A percentile compares a stretch with the other conserved stretches of the same genome.
Evolutionary conservation across 2,888 invertebrate genomes (phyloP).

Genomic region (Apotomis betuletana): DNA sequence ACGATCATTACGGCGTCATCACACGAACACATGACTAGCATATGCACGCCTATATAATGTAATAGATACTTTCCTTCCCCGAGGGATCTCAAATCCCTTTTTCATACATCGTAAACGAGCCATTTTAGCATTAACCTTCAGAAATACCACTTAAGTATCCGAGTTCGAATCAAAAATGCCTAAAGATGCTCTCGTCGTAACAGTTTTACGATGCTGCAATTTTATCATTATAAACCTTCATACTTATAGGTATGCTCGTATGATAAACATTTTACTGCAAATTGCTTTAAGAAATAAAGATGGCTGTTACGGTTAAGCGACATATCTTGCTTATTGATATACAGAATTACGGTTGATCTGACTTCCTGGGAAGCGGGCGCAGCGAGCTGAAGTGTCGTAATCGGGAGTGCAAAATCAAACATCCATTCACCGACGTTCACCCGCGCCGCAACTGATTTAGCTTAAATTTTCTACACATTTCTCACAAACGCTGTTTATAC

Average conservation of each 20-base stretch:
- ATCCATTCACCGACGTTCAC: constrained; percentile 15
- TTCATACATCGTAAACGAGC: constrained; percentile 67
- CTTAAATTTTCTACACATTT: background rate
- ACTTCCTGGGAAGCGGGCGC: background rate
- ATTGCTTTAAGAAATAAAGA: constrained; percentile 56
- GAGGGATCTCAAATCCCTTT: constrained; percentile 61
- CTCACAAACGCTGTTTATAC: background rate
- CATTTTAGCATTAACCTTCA: constrained; percentile 60
- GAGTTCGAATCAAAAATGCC: constrained; percentile 62
- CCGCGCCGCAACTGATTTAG: background rate
- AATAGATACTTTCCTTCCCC: constrained; percentile 56
- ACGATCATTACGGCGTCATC: constrained; percentile 64
- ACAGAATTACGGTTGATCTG: constrained; percentile 14
- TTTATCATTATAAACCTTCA: constrained; percentile 49
- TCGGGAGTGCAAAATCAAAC: constrained; percentile 50
- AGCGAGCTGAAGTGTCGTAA: constrained; percentile 44
- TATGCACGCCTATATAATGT: constrained; percentile 57
- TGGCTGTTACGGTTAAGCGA: constrained; percentile 45
- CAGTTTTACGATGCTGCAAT: constrained; percentile 63
- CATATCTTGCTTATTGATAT: constrained; percentile 32
- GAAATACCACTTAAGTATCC: constrained; percentile 58
- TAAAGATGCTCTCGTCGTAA: constrained; percentile 55
- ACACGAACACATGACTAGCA: constrained; percentile 58
- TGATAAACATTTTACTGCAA: constrained; percentile 58
- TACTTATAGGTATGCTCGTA: constrained; percentile 12